These are phyloP conservation scores for Pemphigus obesinymphae DNA, from an alignment of 1,140 invertebrate genomes.

Conservation along the genomic window DNA sequence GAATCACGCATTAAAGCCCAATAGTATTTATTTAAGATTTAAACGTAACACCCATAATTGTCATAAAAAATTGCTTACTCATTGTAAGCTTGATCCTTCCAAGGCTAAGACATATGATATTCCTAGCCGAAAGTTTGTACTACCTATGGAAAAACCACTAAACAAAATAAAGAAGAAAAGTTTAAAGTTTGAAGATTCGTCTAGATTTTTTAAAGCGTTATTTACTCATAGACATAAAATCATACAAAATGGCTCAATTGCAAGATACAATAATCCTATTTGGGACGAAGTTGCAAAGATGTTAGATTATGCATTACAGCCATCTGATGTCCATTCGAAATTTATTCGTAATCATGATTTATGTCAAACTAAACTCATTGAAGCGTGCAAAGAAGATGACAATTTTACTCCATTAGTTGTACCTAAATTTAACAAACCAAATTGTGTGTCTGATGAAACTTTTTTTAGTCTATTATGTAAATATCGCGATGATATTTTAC, in stretches of 20 bases:
- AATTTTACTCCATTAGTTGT: slow-evolving; percentile 13
- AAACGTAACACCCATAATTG: slow-evolving; percentile 16
- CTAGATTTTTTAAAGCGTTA: slow-evolving; percentile 31
- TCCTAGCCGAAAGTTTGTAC: neutral
- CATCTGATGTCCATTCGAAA: slow-evolving; percentile 17
- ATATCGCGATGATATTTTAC: slow-evolving; percentile 13
- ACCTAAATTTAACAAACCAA: slow-evolving; percentile 10
- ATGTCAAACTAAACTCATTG: slow-evolving; percentile 31
- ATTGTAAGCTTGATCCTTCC: slow-evolving; percentile 14
- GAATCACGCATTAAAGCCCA: slow-evolving; percentile 14
- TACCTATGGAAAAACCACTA: neutral
- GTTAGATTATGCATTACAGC: slow-evolving; percentile 28
- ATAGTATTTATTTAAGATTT: slow-evolving; percentile 31
- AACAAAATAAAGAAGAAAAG: slow-evolving; percentile 25
- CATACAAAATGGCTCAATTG: slow-evolving; percentile 25
- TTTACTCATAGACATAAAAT: neutral
- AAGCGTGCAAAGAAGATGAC: slow-evolving; percentile 24
- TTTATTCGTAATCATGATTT: slow-evolving; percentile 34
- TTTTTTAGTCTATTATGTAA: slow-evolving; percentile 25
- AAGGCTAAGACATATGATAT: neutral
- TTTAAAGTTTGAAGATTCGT: slow-evolving; percentile 21
- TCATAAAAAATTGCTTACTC: slow-evolving; percentile 9
- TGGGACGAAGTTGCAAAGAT: slow-evolving; percentile 32
- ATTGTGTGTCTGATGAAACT: slow-evolving; percentile 19
- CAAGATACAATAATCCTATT: slow-evolving; percentile 20